Conservation (phyloP, 2,113 vertebrate genomes). For the Hydrochoerus hydrochaeris region DNA sequence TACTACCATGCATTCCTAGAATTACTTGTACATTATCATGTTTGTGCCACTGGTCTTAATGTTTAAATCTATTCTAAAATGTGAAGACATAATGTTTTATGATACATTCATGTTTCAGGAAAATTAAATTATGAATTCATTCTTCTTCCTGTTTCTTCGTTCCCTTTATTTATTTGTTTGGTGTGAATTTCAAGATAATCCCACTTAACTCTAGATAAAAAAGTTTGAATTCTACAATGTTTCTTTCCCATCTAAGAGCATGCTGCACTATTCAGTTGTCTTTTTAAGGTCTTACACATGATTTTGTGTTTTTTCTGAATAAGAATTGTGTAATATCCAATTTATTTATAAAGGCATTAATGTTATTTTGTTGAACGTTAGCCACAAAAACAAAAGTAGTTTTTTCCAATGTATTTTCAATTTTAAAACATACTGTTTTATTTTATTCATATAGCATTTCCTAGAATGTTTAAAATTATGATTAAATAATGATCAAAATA, state of each 20-base stretch:
- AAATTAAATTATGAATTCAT: background rate
- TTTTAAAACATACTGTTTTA: background rate
- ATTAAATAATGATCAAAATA: background rate
- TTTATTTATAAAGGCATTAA: background rate
- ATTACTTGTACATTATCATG: background rate
- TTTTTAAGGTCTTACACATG: background rate
- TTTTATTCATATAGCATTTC: background rate
- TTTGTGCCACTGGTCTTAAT: background rate
- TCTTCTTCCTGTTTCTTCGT: background rate
- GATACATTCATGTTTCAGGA: background rate
- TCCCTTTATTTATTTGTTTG: background rate
- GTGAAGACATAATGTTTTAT: background rate
- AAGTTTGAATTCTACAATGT: background rate
- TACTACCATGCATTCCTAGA: background rate
- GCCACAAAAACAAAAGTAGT: background rate
- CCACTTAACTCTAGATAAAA: background rate
- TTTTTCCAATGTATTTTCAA: background rate
- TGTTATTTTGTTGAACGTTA: background rate
- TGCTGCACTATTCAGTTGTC: background rate
- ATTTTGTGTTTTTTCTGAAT: background rate
- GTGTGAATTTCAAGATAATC: background rate
- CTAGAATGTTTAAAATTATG: background rate
- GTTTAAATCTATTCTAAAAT: background rate
- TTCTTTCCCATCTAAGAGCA: background rate
- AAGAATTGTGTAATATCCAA: background rate